phyloP scores from a whole-genome alignment of 1,140 invertebrate genomes.

The Riptortus pedestris region DNA sequence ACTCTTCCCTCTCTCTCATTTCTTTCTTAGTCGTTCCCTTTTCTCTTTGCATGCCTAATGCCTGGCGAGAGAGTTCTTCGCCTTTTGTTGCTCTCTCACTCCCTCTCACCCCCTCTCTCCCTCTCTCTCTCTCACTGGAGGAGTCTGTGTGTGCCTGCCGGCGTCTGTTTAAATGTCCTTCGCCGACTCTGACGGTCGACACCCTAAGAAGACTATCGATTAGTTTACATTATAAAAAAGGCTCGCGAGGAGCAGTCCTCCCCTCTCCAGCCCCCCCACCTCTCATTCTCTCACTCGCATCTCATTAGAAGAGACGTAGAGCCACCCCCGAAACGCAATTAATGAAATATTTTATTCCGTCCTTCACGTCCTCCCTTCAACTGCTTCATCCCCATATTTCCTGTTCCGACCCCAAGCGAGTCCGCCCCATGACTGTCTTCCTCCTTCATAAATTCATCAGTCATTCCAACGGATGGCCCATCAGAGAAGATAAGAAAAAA shows the following conservation, averaged over 20 bases:
- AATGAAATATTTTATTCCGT: constrained; percentile 21
- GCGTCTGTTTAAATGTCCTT: constrained; percentile 10
- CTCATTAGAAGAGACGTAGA: constrained; percentile 1
- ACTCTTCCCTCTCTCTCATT: background rate
- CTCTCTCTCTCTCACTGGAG: background rate
- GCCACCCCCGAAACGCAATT: constrained; percentile 18
- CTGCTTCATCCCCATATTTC: constrained; percentile 10
- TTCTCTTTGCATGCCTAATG: constrained; percentile 17
- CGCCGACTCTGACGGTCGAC: background rate
- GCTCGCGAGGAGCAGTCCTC: background rate
- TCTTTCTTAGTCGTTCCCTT: background rate
- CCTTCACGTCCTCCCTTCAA: background rate
- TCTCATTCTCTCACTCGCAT: background rate
- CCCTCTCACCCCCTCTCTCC: too few species aligned
- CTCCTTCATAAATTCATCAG: background rate
- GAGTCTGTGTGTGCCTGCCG: background rate
- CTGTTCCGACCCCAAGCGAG: background rate
- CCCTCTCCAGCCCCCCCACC: background rate
- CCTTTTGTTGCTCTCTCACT: constrained; percentile 4
- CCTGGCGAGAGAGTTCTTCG: background rate
- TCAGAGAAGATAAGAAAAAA: too few species aligned
- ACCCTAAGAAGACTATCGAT: constrained; percentile 15
- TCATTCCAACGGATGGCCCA: constrained; percentile 1
- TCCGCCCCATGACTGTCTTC: background rate
- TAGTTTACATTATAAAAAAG: constrained; percentile 16